Percentiles rank a stretch among this genome's conserved stretches.
phyloP scores from a whole-genome alignment of 2,888 invertebrate genomes.

The Colostygia pectinataria region DNA sequence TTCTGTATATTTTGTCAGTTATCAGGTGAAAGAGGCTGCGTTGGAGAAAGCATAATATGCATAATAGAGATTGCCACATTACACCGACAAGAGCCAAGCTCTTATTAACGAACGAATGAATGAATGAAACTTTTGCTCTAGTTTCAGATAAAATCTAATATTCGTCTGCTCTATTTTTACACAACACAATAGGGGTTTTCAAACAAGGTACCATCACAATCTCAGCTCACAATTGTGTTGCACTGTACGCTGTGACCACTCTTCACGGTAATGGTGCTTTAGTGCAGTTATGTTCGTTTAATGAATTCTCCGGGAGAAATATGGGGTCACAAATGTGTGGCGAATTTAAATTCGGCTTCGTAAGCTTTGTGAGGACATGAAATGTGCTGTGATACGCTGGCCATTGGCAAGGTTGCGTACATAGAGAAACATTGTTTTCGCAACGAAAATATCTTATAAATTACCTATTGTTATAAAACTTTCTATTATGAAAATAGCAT shows the following conservation, averaged over 20 bases:
- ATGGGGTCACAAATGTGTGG: constrained; percentile 42
- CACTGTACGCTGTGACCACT: constrained; percentile 35
- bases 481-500: too few relatives aligned
- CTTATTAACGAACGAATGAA: too few relatives aligned
- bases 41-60: too few relatives aligned
- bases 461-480: too few relatives aligned
- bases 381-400: too few relatives aligned
- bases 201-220: constrained; percentile 19
- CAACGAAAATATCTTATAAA: too few relatives aligned
- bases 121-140: neutral
- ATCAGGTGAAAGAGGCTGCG: too few relatives aligned
- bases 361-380: constrained; percentile 13
- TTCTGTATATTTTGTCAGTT: too few relatives aligned
- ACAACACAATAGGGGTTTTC: constrained; percentile 13
- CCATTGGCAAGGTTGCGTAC: too few relatives aligned
- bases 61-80: too few relatives aligned
- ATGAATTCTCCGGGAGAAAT: constrained; percentile 48
- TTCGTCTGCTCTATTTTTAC: constrained; percentile 10
- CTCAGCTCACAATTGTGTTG: constrained; percentile 23
- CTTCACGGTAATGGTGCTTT: constrained; percentile 37
- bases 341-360: constrained; percentile 38
- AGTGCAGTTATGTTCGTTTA: constrained; percentile 40
- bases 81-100: too few relatives aligned
- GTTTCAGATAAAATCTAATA: constrained; percentile 11
- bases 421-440: too few relatives aligned